Evolutionary conservation across 2,888 invertebrate species (phyloP).

Genomic region (Leptopterna dolabrata): DNA sequence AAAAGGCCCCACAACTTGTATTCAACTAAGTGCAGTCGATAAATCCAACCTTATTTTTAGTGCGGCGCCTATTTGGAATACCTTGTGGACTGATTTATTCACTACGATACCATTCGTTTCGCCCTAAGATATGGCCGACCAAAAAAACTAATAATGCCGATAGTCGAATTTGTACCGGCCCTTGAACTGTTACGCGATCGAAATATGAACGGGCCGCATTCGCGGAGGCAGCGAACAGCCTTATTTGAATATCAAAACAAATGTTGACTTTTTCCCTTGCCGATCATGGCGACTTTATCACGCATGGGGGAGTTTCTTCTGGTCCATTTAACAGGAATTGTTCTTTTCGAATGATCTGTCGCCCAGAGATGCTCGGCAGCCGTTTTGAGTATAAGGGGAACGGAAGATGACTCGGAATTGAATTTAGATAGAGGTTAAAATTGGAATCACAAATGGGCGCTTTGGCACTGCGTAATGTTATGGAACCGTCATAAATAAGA

Average conservation of each 20-base stretch:
- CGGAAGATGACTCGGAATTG: conserved; percentile 9
- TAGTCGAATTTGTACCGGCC: too few relatives aligned
- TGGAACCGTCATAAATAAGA: background rate
- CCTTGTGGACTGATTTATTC: too few relatives aligned
- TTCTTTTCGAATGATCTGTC: conserved; percentile 3
- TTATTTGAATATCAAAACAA: conserved; percentile 16
- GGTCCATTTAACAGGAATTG: conserved; percentile 14
- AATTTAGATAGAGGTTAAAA: conserved; percentile 17
- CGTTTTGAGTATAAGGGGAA: background rate
- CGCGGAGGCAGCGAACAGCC: background rate
- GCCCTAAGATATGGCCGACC: too few relatives aligned
- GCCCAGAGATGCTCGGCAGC: background rate
- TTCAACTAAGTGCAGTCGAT: too few relatives aligned
- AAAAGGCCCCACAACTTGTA: too few relatives aligned
- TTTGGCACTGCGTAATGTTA: background rate
- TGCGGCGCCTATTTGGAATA: too few relatives aligned
- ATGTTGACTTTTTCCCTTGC: background rate
- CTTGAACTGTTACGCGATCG: too few relatives aligned
- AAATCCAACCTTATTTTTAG: too few relatives aligned
- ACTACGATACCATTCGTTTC: too few relatives aligned
- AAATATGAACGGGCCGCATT: background rate
- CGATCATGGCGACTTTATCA: background rate
- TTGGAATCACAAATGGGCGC: conserved; percentile 13
- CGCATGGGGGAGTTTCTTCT: background rate
- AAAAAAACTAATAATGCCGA: too few relatives aligned